Conservation (phyloP, 35 echinoderm and acorn worm species). For the Holothuria glaberrima region DNA sequence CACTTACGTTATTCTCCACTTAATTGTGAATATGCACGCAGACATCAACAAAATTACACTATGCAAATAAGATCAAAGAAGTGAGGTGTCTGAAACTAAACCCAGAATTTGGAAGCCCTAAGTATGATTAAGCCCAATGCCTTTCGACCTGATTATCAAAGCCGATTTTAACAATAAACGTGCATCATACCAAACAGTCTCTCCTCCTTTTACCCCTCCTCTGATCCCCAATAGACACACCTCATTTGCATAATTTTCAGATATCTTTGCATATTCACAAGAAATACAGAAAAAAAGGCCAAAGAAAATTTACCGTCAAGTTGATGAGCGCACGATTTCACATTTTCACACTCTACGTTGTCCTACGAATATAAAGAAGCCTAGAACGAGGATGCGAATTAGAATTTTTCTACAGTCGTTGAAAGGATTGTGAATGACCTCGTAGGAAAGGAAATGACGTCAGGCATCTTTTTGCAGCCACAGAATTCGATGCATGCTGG, state of each 20-base stretch:
- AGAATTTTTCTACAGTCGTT: no score
- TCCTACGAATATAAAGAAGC: conserved; percentile 29
- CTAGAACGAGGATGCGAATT: conserved; percentile 1
- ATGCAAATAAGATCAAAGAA: conserved; percentile 31
- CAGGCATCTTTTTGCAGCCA: no score
- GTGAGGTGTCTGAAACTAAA: neutral
- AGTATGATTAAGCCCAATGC: neutral
- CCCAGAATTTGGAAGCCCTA: neutral
- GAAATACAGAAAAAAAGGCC: conserved; percentile 25
- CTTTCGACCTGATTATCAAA: neutral
- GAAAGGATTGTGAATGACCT: no score
- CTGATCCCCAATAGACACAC: no score
- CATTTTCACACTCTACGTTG: conserved; percentile 44
- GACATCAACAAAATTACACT: conserved; percentile 8
- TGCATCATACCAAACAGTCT: no score
- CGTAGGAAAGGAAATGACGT: no score
- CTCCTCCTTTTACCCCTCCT: no score
- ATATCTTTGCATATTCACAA: conserved; percentile 37
- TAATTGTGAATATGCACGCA: conserved; percentile 34
- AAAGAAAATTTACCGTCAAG: conserved; percentile 53
- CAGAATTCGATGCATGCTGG: no score
- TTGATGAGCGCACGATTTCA: conserved; percentile 35
- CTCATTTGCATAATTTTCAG: conserved; percentile 44
- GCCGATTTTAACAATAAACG: no score
- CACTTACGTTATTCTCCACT: conserved; percentile 43